These are phyloP conservation scores for Ptychadena robeensis DNA, from an alignment of 2,797 vertebrate species.

Conservation along the genomic window DNA sequence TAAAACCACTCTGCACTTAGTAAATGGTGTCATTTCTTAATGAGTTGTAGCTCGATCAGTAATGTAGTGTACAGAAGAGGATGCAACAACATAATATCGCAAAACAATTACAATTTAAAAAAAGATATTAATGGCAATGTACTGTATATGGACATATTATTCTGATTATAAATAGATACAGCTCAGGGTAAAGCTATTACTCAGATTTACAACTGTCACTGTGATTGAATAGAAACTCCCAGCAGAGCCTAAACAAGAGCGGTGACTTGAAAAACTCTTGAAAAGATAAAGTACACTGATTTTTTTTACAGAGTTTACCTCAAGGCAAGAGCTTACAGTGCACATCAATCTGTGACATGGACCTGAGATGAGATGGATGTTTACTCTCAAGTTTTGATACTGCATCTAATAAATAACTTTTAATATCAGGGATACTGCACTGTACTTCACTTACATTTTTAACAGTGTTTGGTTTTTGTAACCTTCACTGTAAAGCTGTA, in stretches of 20 bases:
- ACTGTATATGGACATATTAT: background rate
- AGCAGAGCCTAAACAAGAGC: constrained; percentile 58
- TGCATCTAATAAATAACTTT: constrained; percentile 75
- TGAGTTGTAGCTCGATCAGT: constrained; percentile 68
- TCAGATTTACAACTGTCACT: constrained; percentile 77
- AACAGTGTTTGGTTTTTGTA: constrained; percentile 70
- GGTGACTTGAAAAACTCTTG: constrained; percentile 69
- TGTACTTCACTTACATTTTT: constrained; percentile 74
- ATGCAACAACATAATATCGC: background rate
- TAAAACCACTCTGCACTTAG: constrained; percentile 49
- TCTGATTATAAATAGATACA: constrained; percentile 70
- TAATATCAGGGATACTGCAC: constrained; percentile 70
- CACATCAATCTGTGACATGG: constrained; percentile 73
- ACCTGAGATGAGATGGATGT: constrained; percentile 70
- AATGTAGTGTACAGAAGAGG: constrained; percentile 61
- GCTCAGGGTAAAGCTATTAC: constrained; percentile 74
- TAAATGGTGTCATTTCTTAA: constrained; percentile 63
- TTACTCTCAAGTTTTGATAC: constrained; percentile 71
- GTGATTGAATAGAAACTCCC: constrained; percentile 75
- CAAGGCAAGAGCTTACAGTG: constrained; percentile 65
- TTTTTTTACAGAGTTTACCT: constrained; percentile 72
- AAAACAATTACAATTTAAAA: constrained; percentile 33
- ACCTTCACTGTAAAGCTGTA: constrained; percentile 68
- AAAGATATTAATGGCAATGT: background rate
- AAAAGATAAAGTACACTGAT: constrained; percentile 75